Conservation (phyloP, 2,797 vertebrate genomes). For the Chelon auratus region DNA sequence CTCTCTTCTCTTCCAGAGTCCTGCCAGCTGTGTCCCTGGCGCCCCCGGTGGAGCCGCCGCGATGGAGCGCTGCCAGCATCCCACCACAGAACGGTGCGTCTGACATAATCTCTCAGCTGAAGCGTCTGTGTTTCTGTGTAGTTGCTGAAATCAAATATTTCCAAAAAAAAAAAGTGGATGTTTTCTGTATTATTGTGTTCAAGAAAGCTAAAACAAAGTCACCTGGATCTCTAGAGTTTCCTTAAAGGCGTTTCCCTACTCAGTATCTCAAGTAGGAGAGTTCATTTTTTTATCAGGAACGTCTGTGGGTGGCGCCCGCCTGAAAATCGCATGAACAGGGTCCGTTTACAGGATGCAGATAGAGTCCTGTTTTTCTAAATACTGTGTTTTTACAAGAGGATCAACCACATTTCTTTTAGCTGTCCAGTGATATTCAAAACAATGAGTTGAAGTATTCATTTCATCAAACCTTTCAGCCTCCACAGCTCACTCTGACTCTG, state of each 20-base stretch:
- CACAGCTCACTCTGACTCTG: slow-evolving; percentile 73
- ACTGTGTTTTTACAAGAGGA: too few species aligned
- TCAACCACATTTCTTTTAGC: too few species aligned
- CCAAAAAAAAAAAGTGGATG: background rate
- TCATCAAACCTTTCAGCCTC: slow-evolving; percentile 4
- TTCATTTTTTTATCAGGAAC: too few species aligned
- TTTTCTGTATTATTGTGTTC: too few species aligned
- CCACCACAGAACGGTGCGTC: slow-evolving; percentile 67
- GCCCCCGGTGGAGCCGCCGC: slow-evolving; percentile 65
- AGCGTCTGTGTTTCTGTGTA: background rate
- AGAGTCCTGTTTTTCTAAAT: too few species aligned
- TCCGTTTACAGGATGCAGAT: too few species aligned
- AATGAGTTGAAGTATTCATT: background rate
- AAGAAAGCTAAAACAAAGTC: too few species aligned
- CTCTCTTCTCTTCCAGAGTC: slow-evolving; percentile 82
- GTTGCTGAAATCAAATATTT: background rate
- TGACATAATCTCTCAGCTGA: background rate
- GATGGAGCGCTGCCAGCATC: slow-evolving; percentile 55
- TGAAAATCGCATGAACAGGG: too few species aligned
- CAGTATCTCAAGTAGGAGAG: too few species aligned
- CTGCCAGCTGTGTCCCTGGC: slow-evolving; percentile 62
- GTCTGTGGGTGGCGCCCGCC: too few species aligned
- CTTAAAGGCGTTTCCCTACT: too few species aligned
- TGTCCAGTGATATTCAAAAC: background rate
- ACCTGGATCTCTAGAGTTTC: too few species aligned